A percentile compares a stretch with the other conserved stretches of the same genome.
phyloP scores from a whole-genome alignment of 2,888 invertebrate species.

The Pammene aurita region DNA sequence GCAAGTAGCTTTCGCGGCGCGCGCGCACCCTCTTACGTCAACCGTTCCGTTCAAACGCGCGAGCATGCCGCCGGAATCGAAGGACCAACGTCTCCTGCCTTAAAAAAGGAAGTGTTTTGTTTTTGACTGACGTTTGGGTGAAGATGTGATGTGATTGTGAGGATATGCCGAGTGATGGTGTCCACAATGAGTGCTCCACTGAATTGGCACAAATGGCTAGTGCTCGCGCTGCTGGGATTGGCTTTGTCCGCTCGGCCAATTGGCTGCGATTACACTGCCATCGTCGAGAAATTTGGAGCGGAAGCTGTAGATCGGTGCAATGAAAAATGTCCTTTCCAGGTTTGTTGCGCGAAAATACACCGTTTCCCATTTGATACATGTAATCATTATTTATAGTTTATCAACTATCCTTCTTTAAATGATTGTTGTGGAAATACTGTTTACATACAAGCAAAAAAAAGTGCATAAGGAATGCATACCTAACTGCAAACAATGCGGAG shows the following conservation, averaged over 20 bases:
- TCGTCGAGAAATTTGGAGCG: slow-evolving; percentile 82
- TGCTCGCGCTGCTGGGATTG: slow-evolving; percentile 81
- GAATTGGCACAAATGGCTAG: slow-evolving; percentile 83
- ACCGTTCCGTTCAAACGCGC: slow-evolving; percentile 39
- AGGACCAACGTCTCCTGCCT: slow-evolving; percentile 9
- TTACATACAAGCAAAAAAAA: too few relatives aligned
- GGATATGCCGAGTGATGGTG: slow-evolving; percentile 56
- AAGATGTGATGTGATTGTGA: slow-evolving; percentile 51
- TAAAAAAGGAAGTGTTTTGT: slow-evolving; percentile 3
- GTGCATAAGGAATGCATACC: too few relatives aligned
- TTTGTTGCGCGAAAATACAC: slow-evolving; percentile 53
- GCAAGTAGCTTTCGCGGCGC: slow-evolving; percentile 72
- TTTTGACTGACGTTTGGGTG: neutral
- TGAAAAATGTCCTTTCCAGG: slow-evolving; percentile 82
- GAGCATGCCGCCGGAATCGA: slow-evolving; percentile 54
- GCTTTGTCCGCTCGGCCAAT: slow-evolving; percentile 82
- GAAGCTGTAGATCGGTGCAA: slow-evolving; percentile 79
- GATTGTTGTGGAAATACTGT: too few relatives aligned
- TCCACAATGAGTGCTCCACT: slow-evolving; percentile 76
- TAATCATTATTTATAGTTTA: neutral
- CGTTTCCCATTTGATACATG: neutral
- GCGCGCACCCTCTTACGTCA: slow-evolving; percentile 60
- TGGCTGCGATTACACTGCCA: slow-evolving; percentile 81
- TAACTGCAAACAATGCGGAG: too few relatives aligned
- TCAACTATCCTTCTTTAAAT: too few relatives aligned